These are phyloP conservation scores for Glaucomys volans DNA, from an alignment of 2,113 vertebrate species.

Conservation along the genomic window DNA sequence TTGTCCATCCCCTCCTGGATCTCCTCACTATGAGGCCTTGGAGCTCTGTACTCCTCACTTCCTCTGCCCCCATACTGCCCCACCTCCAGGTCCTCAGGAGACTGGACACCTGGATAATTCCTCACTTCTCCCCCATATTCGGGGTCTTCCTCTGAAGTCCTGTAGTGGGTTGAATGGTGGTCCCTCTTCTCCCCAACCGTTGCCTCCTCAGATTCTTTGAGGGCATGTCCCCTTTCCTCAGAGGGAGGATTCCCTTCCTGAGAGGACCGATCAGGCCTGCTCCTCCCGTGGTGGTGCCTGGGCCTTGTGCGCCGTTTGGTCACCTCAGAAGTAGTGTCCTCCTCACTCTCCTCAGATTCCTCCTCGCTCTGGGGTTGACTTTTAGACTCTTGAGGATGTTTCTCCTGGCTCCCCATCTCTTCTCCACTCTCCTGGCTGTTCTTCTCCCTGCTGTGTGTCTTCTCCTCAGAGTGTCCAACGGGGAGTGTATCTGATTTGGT, in stretches of 20 bases:
- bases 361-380: slow-evolving; percentile 69
- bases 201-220: slow-evolving; percentile 31
- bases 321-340: slow-evolving; percentile 60
- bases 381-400: slow-evolving; percentile 65
- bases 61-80: slow-evolving; percentile 65
- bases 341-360: slow-evolving; percentile 83
- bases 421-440: slow-evolving; percentile 70
- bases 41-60: slow-evolving; percentile 73
- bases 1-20: slow-evolving; percentile 74
- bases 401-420: slow-evolving; percentile 72
- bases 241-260: slow-evolving; percentile 71
- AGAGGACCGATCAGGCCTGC: slow-evolving; percentile 61
- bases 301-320: slow-evolving; percentile 75
- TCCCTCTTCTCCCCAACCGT: slow-evolving; percentile 71
- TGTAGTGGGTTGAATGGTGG: slow-evolving; percentile 63
- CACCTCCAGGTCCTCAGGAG: slow-evolving; percentile 70
- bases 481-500: background rate
- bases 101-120: background rate
- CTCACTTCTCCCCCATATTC: slow-evolving; percentile 75
- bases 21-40: slow-evolving; percentile 73
- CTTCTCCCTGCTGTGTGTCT: slow-evolving; percentile 78
- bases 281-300: slow-evolving; percentile 72
- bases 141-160: slow-evolving; percentile 75
- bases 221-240: slow-evolving; percentile 40
- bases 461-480: slow-evolving; percentile 62